Evolutionary conservation across 2,113 vertebrate species (phyloP).

Genomic region (Lonchura striata): DNA sequence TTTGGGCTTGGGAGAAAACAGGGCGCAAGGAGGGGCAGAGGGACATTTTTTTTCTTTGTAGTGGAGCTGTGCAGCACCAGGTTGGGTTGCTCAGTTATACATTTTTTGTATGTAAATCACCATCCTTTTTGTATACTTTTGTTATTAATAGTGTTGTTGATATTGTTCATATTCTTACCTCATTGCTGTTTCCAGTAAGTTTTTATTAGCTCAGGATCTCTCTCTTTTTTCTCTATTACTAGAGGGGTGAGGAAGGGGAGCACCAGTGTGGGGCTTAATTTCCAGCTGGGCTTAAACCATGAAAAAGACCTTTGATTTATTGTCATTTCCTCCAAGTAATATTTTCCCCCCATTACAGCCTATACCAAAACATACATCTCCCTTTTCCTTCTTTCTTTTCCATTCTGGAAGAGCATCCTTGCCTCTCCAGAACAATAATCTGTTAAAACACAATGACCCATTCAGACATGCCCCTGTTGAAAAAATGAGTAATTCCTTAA

Average conservation of each 20-base stretch:
- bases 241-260: neutral
- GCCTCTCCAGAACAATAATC: neutral
- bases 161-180: neutral
- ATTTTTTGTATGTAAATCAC: neutral
- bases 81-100: neutral
- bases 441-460: neutral
- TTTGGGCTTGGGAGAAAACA: neutral
- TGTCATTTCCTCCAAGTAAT: neutral
- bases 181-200: neutral
- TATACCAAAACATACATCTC: neutral
- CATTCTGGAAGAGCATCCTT: neutral
- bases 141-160: neutral
- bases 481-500: neutral
- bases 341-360: neutral
- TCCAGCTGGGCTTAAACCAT: neutral
- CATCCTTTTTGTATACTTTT: neutral
- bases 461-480: neutral
- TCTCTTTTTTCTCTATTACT: neutral
- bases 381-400: neutral
- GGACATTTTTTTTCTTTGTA: neutral
- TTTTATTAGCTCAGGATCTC: neutral
- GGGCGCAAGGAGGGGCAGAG: accelerated
- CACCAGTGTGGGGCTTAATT: neutral
- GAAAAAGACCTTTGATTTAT: neutral
- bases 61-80: neutral